Evolutionary conservation across 2,113 vertebrate genomes (phyloP), one percentile per base, ranked within the genome.

Genomic region (Alexandromys fortis): DNA sequence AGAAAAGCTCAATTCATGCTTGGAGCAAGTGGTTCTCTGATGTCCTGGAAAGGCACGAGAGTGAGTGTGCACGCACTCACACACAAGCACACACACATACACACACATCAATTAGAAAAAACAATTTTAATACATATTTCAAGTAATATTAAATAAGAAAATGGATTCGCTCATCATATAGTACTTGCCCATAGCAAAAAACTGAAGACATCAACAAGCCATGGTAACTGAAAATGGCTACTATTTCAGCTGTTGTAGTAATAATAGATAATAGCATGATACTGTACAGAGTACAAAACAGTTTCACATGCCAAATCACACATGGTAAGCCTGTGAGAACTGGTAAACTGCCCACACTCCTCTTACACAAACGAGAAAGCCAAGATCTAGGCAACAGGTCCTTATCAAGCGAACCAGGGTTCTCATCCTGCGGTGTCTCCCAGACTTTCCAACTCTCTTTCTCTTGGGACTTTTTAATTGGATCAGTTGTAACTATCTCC

Each of bases 221-320:
- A 55, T 79, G 75, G 79, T 75, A 68, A 87, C 75, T 83, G 77
- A 38, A 94, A 78, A 70, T 55, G 70, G 58, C 78, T 92, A 86
- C n/a, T 72, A 73, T 65, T 82, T 94, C 83, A 92, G 22, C 52
- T 89, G 52, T 68, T 42, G 76, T 65, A 82, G 14, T 89, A 73
- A 79, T 52, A 89, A 7, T 77, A 94, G 94, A 68, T 67, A 73
- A 73, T 77, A 77, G 55, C 90, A 63, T 42, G 19, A 47, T 73
- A 45, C 76, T 79, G 38, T 90, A 70, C 58, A 79, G 86, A 76
- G n/a, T 49, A 81, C 4, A 49, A 79, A 91, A 68, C 12, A 83
- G 47, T 81, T 58, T 75, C 38, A 61, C n/a, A 83, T 9, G 7
- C 24, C 45, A 14, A 75, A 17, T 77, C 63, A 83, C 49, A 86